Conservation (phyloP, 2,888 invertebrate genomes). For the Boloria euphrosyne region DNA sequence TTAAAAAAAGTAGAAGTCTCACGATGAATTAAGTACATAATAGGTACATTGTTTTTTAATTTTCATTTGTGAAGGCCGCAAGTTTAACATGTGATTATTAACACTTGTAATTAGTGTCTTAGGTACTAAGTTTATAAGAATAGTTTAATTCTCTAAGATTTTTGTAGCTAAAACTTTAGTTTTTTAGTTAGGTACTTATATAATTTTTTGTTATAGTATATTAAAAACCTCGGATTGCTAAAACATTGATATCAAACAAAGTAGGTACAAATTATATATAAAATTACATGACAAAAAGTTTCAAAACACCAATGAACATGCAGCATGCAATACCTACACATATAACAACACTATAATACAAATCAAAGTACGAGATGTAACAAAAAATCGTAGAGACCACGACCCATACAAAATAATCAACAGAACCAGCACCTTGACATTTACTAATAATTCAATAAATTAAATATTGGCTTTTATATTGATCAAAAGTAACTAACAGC, state of each 20-base stretch:
- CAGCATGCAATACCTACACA: conserved; percentile 61
- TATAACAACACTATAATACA: conserved; percentile 37
- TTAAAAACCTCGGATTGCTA: neutral
- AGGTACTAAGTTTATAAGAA: no score
- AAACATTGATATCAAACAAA: neutral
- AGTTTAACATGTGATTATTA: no score
- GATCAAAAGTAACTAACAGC: conserved; percentile 18
- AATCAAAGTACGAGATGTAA: conserved; percentile 53
- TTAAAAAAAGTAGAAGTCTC: no score
- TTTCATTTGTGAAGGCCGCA: no score
- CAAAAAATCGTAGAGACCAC: conserved; percentile 47
- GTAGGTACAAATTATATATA: neutral
- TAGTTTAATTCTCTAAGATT: no score
- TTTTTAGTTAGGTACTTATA: neutral
- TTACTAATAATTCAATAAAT: conserved; percentile 48
- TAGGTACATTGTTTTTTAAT: no score
- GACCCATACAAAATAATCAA: conserved; percentile 51
- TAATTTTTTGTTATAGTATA: neutral
- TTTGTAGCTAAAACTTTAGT: no score
- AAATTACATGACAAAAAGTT: neutral
- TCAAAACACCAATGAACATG: conserved; percentile 47
- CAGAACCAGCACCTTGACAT: conserved; percentile 65
- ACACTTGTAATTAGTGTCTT: no score
- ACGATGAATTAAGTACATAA: no score
- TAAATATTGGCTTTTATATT: conserved; percentile 55